Evolutionary conservation across 2,797 vertebrate genomes (phyloP).

Genomic region (Acanthiza pusilla): DNA sequence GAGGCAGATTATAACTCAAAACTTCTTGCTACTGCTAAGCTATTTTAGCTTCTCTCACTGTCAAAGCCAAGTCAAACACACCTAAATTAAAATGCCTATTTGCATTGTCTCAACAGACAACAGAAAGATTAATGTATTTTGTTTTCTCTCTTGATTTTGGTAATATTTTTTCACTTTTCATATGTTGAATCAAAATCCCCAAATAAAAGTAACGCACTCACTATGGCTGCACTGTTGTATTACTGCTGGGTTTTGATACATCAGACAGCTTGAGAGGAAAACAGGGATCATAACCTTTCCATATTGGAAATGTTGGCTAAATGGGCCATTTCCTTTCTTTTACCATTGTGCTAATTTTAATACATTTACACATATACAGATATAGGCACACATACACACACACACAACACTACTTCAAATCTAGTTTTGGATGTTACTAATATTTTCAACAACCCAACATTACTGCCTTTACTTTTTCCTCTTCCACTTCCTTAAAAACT

Average conservation of each 20-base stretch:
- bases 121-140: not conserved
- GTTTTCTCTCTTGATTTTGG: not conserved
- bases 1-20: not conserved
- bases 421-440: not conserved
- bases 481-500: not conserved
- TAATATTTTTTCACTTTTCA: not conserved
- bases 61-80: constrained; percentile 12
- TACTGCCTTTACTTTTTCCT: not conserved
- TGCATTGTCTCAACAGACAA: not conserved
- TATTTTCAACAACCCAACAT: not conserved
- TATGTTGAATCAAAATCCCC: not conserved
- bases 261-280: not conserved
- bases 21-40: not conserved
- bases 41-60: constrained; percentile 8
- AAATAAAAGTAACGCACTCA: not conserved
- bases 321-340: not conserved
- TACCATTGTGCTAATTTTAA: not conserved
- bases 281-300: not conserved
- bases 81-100: constrained; percentile 8
- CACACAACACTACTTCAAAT: not conserved
- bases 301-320: not conserved
- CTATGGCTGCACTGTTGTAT: not conserved
- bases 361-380: not conserved
- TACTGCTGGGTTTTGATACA: not conserved
- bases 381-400: rapidly evolving